Conservation (phyloP, 2,888 invertebrate species). For the Chrysodeixis includens region DNA sequence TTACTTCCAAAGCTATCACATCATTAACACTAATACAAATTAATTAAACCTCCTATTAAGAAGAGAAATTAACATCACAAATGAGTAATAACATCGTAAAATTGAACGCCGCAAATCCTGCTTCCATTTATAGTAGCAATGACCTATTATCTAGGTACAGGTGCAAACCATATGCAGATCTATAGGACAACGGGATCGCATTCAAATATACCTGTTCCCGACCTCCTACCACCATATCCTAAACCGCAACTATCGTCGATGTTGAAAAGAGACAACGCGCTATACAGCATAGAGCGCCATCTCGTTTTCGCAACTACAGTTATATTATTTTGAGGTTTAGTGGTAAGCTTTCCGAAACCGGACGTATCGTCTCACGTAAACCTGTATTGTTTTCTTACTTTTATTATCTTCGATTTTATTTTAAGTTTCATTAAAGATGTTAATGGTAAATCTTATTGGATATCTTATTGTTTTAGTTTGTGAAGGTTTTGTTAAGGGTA, state of each 20-base stretch:
- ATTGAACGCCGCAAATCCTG: not conserved
- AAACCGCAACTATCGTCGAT: no score
- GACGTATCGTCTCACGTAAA: not conserved
- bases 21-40: no score
- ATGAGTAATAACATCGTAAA: not conserved
- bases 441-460: not conserved
- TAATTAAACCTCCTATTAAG: no score
- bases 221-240: no score
- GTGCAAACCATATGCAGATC: constrained; percentile 1
- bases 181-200: not conserved
- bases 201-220: not conserved
- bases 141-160: not conserved
- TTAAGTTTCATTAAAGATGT: not conserved
- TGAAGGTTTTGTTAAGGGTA: not conserved
- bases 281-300: no score
- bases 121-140: not conserved
- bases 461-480: not conserved
- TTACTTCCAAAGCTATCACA: no score
- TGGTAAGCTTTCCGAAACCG: not conserved
- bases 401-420: not conserved
- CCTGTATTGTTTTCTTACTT: not conserved
- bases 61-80: not conserved
- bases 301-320: no score
- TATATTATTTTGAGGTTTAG: no score
- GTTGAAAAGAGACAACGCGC: no score